These are phyloP conservation scores for Rhimphoctona megacephalus DNA, from an alignment of 2,888 invertebrate genomes.

Conservation along the genomic window DNA sequence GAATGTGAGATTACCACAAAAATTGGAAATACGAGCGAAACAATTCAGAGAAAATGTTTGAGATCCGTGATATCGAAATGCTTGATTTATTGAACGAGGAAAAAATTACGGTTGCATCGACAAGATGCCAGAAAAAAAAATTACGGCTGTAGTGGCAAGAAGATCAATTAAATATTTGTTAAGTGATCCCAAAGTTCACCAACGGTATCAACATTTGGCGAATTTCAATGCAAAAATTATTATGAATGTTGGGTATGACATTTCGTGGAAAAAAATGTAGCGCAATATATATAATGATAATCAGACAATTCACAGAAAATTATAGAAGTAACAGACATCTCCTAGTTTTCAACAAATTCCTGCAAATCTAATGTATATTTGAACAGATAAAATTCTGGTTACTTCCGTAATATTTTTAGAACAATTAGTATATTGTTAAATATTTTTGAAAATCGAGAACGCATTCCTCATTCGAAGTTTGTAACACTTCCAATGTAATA, in stretches of 20 bases:
- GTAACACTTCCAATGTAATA: no score
- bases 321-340: no score
- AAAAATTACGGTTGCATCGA: neutral
- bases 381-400: no score
- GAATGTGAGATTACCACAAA: neutral
- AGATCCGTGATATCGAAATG: neutral
- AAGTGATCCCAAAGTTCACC: neutral
- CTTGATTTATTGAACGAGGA: constrained; percentile 16
- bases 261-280: neutral
- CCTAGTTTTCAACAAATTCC: no score
- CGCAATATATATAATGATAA: no score
- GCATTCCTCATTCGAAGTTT: no score
- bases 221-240: neutral
- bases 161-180: neutral
- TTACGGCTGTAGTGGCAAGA: neutral
- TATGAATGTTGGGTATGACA: neutral
- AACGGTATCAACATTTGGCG: neutral
- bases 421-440: no score
- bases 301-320: no score
- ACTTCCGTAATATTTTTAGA: no score
- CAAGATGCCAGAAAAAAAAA: neutral
- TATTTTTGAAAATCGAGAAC: no score
- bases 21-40: neutral
- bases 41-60: constrained; percentile 8
- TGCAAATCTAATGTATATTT: no score